Conservation (phyloP, 2,797 vertebrate species). For the Danio kyathit region DNA sequence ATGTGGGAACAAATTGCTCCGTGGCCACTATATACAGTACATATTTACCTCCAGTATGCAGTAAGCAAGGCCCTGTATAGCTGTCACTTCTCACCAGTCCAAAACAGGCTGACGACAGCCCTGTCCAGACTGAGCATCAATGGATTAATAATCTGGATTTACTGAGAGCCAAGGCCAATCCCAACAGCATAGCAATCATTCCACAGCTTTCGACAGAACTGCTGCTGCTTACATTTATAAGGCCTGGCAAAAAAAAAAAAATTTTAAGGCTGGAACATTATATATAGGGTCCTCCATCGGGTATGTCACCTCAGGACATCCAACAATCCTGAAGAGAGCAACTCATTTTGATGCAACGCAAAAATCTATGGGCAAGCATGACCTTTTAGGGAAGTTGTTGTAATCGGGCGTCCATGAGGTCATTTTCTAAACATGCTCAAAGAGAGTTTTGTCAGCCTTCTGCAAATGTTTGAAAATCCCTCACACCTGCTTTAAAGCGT, state of each 20-base stretch:
- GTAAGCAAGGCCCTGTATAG: no score
- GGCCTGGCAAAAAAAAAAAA: no score
- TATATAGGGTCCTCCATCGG: background rate
- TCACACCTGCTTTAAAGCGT: slow-evolving; percentile 17
- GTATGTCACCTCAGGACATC: background rate
- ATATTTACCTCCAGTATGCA: no score
- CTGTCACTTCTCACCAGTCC: background rate
- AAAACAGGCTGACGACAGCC: slow-evolving; percentile 11
- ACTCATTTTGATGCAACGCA: background rate
- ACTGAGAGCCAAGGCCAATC: slow-evolving; percentile 11
- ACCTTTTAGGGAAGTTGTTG: background rate
- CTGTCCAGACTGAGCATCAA: slow-evolving; percentile 25
- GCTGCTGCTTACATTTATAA: background rate
- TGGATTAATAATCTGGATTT: slow-evolving; percentile 35
- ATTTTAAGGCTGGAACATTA: background rate
- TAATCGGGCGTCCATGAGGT: background rate
- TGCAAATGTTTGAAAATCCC: slow-evolving; percentile 30
- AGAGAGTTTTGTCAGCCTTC: slow-evolving; percentile 7
- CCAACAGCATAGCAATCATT: slow-evolving; percentile 32
- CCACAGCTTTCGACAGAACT: background rate
- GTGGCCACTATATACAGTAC: no score
- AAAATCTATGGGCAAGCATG: background rate
- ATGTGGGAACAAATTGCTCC: no score
- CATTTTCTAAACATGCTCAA: background rate
- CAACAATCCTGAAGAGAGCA: background rate